These are phyloP conservation scores for Notocelia uddmanniana DNA, from an alignment of 2,888 invertebrate species.

Conservation along the genomic window DNA sequence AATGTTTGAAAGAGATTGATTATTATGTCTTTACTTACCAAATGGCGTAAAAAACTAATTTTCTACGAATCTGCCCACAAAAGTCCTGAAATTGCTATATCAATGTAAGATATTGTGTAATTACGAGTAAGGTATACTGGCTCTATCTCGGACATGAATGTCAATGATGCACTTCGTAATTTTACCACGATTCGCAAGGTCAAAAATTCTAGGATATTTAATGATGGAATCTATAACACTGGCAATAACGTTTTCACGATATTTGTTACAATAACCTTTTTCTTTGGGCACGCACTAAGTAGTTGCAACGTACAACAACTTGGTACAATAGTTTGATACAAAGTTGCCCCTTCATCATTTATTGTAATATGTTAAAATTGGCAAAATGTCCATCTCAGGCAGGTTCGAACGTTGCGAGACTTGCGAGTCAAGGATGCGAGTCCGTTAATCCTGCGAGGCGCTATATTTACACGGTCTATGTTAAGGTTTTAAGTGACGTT, in stretches of 20 bases:
- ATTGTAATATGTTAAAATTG: background rate
- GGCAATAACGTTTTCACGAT: no score
- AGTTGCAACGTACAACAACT: background rate
- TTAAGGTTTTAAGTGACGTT: constrained; percentile 68
- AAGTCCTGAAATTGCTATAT: background rate
- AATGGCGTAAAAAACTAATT: background rate
- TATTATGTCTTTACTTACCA: background rate
- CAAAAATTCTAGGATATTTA: no score
- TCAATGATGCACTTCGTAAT: background rate
- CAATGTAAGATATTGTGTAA: background rate
- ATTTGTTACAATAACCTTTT: background rate
- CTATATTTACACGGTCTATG: constrained; percentile 68
- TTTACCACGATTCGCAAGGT: no score
- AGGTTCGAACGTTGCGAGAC: constrained; percentile 22
- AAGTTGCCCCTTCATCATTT: background rate
- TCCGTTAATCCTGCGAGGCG: constrained; percentile 53
- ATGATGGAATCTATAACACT: no score
- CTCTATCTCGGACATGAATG: background rate
- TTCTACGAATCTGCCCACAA: background rate
- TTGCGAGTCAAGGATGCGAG: constrained; percentile 39
- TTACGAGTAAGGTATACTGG: background rate
- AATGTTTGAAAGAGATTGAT: background rate
- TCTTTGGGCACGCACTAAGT: background rate
- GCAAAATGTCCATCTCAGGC: constrained; percentile 6
- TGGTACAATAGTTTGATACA: background rate